Base-by-base conservation (phyloP, 2,113 vertebrate species). In the Ophiodon elongatus region DNA sequence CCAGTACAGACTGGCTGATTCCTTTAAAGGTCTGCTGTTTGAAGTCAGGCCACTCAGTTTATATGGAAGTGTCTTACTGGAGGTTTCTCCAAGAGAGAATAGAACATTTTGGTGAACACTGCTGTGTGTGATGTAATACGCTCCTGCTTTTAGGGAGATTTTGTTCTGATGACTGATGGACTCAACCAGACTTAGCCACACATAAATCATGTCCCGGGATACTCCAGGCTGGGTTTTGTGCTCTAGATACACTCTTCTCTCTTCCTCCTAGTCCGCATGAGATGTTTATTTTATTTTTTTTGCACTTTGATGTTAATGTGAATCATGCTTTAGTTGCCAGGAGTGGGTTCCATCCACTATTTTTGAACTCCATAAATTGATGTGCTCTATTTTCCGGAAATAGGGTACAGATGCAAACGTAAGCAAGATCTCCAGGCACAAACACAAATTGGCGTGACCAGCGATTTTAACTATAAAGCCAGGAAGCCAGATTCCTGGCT, bases 71-170 rank as follows among this genome's bases (percentile, higher is more conserved):
- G 41, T n/a, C 41, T n/a, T 47, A 59, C 27, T 17, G 15, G 56
- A 35, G 60, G 43, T 56, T 74, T 68, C 50, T 45, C 35, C 23
- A 29, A 10, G 6, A 54, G 25, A 41, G 17, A 76, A 41, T 5
- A 31, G 47, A 33, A 62, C 35, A 59, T 60, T 62, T n/a, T 66
- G 31, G 33, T 41, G 13, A 27, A 17, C 43, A 19, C 43, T 47
- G 43, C 43, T 47, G 43, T 52, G 21, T 39, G 37, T 72, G 39
- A n/a, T 80, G 64, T 76, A 64, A 21, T 35, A 50, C n/a, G 27
- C 10, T 27, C 13, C 37, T 60, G 57, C 57, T 37, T 50, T 70
- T 54, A 70, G 35, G 62, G 8, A 43, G 35, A 31, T 57, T 72
- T 59, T 67, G 33, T 76, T 52, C 39, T 17, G 33, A 59, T 57